A percentile compares a stretch with the other conserved stretches of the same genome.
Conservation (phyloP, 2,888 invertebrate species). For the Tachystola acroxantha region DNA sequence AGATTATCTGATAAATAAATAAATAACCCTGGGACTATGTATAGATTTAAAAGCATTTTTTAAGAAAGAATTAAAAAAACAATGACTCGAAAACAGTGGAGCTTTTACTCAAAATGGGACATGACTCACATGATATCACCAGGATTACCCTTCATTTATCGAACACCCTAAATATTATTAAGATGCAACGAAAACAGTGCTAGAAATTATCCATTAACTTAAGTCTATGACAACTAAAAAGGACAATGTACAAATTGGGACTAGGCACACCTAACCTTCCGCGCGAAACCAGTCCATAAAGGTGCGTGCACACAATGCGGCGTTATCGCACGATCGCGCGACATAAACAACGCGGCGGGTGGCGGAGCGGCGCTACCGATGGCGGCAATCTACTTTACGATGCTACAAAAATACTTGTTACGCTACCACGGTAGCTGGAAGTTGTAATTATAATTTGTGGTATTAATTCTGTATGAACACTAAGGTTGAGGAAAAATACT, state of each 20-base stretch:
- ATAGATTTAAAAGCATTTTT: too few relatives aligned
- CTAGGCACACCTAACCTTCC: constrained; percentile 20
- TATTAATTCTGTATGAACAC: background rate
- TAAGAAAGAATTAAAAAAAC: too few relatives aligned
- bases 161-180: too few relatives aligned
- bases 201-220: too few relatives aligned
- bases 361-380: constrained; percentile 46
- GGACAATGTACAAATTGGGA: constrained; percentile 22
- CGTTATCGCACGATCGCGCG: constrained; percentile 53
- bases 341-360: constrained; percentile 69
- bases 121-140: too few relatives aligned
- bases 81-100: too few relatives aligned
- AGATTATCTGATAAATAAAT: too few relatives aligned
- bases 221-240: constrained; percentile 9
- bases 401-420: constrained; percentile 37
- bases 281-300: constrained; percentile 47
- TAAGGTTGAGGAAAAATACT: too few relatives aligned
- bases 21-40: too few relatives aligned
- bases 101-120: too few relatives aligned
- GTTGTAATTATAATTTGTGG: background rate
- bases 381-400: constrained; percentile 44
- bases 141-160: too few relatives aligned
- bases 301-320: constrained; percentile 47
- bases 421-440: background rate
- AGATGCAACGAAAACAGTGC: too few relatives aligned